Conservation (phyloP, 2,113 vertebrate genomes). For the Gallinago jamesoni region DNA sequence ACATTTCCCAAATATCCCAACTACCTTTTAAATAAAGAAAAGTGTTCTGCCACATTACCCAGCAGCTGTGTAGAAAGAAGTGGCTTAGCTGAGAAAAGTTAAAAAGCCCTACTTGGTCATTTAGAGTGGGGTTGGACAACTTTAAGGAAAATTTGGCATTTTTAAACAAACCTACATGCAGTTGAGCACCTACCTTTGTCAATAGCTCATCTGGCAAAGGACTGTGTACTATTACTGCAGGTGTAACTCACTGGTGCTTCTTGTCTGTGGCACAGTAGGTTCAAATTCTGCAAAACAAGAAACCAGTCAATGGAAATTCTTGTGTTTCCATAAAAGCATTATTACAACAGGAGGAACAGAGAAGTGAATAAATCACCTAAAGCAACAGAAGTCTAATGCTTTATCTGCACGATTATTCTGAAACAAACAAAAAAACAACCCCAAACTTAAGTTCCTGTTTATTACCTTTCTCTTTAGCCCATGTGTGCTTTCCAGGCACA, state of each 20-base stretch:
- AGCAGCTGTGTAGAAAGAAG: not conserved
- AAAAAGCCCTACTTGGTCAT: not conserved
- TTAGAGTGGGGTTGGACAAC: not conserved
- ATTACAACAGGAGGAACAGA: not conserved
- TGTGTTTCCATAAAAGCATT: not conserved
- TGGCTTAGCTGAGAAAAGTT: not conserved
- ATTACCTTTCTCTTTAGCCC: not conserved
- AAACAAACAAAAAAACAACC: too few relatives aligned
- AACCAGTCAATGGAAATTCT: not conserved
- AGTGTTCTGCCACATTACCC: not conserved
- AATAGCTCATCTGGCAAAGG: not conserved
- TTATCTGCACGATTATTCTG: not conserved
- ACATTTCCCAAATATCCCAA: not conserved
- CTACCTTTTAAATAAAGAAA: not conserved
- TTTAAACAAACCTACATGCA: not conserved
- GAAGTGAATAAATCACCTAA: not conserved
- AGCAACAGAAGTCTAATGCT: not conserved
- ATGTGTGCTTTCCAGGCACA: accelerated
- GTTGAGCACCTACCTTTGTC: not conserved
- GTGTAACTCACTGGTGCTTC: not conserved
- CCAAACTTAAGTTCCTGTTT: not conserved
- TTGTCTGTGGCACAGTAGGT: not conserved
- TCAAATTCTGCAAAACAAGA: not conserved
- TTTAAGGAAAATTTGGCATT: not conserved
- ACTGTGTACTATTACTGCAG: not conserved